Evolutionary conservation across 2,888 invertebrate genomes (phyloP), one percentile per base, ranked within the genome.

Genomic region (Caenorhabditis afra): DNA sequence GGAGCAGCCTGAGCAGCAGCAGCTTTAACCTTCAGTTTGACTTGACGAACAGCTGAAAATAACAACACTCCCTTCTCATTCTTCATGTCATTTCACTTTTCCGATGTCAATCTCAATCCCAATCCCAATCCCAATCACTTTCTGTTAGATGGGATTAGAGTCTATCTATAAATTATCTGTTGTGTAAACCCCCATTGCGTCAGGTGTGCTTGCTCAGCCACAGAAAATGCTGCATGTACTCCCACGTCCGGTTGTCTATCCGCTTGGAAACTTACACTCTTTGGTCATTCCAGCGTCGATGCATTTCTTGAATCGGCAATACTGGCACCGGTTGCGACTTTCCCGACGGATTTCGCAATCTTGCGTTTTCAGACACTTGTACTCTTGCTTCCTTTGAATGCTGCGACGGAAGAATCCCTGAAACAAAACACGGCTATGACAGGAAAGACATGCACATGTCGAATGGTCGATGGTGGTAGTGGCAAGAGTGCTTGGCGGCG

Each of bases 321-420:
- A 96, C 92, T 97, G 96, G 92, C 96, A 96, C 88, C 96, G 94
- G 93, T 97, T 97, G 86, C 96, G 93, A 92, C 96, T 96, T 89
- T 96, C 93, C 88, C 96, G 93, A 91, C 96, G 96, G 77, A 97
- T 96, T 90, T 95, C 92, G 91, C 96, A 96, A 93, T 96, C 95
- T 88, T 96, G 95, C 93, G 96, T 96, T 83, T 96, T 93, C 88
- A 96, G 93, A 91, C 96, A 96, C 90, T 96, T 93, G 92, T 96
- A 96, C 91, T 96, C 96, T 90, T 96, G 96, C 92, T 96, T 96
- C 91, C 96, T 96, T 91, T 96, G 96, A 90, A 97, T 96, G 91
- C 96, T 96, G 83, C 96, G 93, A 77, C 96, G 93, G 92, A 96
- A 96, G 93, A 96, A 96, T 81, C 96, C 96, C 96, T 96, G 93